These are phyloP conservation scores for Larimichthys crocea DNA, from an alignment of 2,113 vertebrate species.

Conservation along the genomic window DNA sequence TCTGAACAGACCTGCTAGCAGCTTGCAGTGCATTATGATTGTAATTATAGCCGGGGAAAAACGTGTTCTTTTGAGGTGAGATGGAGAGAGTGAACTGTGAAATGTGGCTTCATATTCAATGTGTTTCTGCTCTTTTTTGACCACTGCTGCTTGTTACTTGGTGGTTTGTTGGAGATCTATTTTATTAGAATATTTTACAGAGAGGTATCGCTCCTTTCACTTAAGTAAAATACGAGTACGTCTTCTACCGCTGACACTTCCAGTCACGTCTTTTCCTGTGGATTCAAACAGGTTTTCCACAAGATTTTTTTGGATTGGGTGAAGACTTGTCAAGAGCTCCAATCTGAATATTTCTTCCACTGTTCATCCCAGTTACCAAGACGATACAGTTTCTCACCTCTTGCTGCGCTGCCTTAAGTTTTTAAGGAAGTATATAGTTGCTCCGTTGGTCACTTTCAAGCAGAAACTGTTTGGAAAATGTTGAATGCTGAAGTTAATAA, in stretches of 20 bases:
- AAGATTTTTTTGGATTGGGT: neutral
- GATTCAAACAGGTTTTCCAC: too few species aligned
- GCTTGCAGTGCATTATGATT: neutral
- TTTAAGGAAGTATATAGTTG: neutral
- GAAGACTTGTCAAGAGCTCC: neutral
- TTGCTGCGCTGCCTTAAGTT: neutral
- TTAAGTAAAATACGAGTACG: too few species aligned
- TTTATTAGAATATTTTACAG: too few species aligned
- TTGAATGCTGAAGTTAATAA: neutral
- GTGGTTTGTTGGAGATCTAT: neutral
- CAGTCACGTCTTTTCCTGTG: too few species aligned
- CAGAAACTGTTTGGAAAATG: neutral
- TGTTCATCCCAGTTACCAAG: neutral
- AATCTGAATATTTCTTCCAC: neutral
- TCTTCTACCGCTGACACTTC: too few species aligned
- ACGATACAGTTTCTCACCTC: too few species aligned
- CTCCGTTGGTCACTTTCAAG: neutral
- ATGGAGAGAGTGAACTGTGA: conserved; percentile 3
- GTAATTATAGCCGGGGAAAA: conserved; percentile 7
- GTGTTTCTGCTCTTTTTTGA: neutral
- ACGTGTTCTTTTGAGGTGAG: neutral
- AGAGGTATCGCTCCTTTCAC: too few species aligned
- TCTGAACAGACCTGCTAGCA: neutral
- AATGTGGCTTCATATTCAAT: neutral
- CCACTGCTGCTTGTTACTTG: conserved; percentile 10